Evolutionary conservation across 2,113 vertebrate species (phyloP), one percentile per base, ranked within the genome.

Genomic region (Catharus minimus): DNA sequence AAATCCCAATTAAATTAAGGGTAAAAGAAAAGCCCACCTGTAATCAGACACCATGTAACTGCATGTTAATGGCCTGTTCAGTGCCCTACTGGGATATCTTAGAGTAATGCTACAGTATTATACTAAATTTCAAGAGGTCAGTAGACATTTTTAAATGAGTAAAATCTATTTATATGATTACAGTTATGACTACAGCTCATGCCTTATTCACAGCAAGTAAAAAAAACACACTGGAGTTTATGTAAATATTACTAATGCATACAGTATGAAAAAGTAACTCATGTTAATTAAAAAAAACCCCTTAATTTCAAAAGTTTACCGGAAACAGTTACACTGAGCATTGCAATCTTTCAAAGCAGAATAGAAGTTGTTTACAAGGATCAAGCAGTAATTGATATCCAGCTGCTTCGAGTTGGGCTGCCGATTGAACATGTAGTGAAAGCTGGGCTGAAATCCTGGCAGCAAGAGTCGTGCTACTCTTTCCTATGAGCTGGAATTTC

Each of bases 161-260:
- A 88, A 72, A 94, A 84, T 94, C 92, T 94, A 92, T 95, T 96
- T 96, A 90, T 96, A 74, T 72, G 95, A 76, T 85, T 96, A 66
- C 73, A 93, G 50, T 73, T 61, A 76, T 66, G 50, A 87, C 78
- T 92, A 93, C 83, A 95, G 71, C 72, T 89, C 39, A 86, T 86
- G 82, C 38, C 41, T 92, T 89, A 90, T 23, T 36, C 65, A 95
- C 12, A 83, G 79, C 84, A 88, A 94, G 89, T 95, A 80, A 86
- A 92, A 90, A 91, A 76, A 64, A 3, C 64, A 91, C 44, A 72
- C 7, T 89, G 49, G 46, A 53, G 71, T 94, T 91, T 53, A 89
- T 57, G 66, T 52, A 85, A 62, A 78, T 83, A 58, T 62, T 68
- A 67, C 26, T 94, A 85, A 89, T 7, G 36, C 26, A 3, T 38